Conservation (phyloP, 2,888 invertebrate species). For the Dasypolia templi region DNA sequence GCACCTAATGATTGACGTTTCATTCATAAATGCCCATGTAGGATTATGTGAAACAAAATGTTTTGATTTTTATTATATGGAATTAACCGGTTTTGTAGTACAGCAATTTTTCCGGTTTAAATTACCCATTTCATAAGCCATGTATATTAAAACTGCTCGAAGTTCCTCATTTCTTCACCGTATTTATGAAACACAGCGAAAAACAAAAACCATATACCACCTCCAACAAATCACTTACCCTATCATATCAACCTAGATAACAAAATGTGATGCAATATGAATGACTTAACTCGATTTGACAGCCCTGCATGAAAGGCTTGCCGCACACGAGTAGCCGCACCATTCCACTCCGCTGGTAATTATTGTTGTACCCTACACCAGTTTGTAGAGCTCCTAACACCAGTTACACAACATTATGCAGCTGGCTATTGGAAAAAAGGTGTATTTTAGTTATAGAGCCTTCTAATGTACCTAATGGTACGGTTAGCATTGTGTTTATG, state of each 20-base stretch:
- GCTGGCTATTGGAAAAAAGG: constrained; percentile 53
- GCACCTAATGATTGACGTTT: too few species aligned
- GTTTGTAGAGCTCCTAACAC: constrained; percentile 54
- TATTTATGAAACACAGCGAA: too few species aligned
- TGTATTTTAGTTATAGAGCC: constrained; percentile 46
- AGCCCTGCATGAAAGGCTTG: constrained; percentile 63
- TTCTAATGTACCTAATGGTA: constrained; percentile 50
- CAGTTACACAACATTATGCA: constrained; percentile 70
- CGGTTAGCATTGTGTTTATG: constrained; percentile 44
- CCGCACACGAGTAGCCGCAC: constrained; percentile 64
- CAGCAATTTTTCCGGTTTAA: neutral
- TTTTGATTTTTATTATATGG: too few species aligned
- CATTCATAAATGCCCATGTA: too few species aligned
- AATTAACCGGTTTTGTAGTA: too few species aligned
- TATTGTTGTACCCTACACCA: constrained; percentile 62
- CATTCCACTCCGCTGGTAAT: constrained; percentile 69
- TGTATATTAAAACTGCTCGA: neutral
- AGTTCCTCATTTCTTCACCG: too few species aligned
- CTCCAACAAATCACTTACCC: neutral
- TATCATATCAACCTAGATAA: neutral
- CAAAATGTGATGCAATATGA: constrained; percentile 44
- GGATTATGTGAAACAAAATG: too few species aligned
- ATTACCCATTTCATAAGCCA: neutral
- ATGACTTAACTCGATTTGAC: constrained; percentile 50
- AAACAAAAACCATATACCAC: neutral